phyloP scores from a whole-genome alignment of 2,113 vertebrate genomes.

The Glaucomys volans region DNA sequence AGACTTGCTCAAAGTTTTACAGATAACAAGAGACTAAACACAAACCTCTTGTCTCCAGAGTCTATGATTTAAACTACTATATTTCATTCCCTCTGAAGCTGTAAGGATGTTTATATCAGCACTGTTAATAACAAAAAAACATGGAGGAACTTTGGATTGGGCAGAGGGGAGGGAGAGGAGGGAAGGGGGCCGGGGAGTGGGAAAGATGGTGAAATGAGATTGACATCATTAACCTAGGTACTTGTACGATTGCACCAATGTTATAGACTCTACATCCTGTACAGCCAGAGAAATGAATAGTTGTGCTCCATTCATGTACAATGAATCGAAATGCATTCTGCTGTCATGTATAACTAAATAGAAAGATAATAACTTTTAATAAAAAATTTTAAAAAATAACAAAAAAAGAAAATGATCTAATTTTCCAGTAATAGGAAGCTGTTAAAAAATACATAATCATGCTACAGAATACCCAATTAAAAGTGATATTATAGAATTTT shows the following conservation, averaged over 20 bases:
- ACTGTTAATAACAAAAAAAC: background rate
- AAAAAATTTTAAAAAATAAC: background rate
- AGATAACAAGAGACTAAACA: background rate
- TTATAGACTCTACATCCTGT: no score
- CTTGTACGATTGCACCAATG: no score
- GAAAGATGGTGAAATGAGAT: no score
- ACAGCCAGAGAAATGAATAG: no score
- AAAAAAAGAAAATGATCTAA: constrained; percentile 10
- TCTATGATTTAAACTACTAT: background rate
- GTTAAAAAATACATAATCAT: background rate
- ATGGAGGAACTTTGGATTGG: background rate
- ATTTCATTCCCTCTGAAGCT: background rate
- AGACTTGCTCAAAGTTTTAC: background rate
- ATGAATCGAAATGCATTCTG: no score
- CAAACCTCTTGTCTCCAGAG: background rate
- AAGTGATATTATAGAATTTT: constrained; percentile 36
- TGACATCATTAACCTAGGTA: no score
- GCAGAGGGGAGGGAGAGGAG: no score
- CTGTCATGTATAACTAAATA: no score
- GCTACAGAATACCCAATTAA: constrained; percentile 35
- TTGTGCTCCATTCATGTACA: no score
- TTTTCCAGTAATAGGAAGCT: constrained; percentile 25
- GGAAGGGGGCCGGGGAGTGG: no score
- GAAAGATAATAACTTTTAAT: no score
- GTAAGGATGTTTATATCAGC: background rate